Base-by-base conservation (phyloP, 2,888 invertebrate genomes). In the Prostheceraeus crozeri region DNA sequence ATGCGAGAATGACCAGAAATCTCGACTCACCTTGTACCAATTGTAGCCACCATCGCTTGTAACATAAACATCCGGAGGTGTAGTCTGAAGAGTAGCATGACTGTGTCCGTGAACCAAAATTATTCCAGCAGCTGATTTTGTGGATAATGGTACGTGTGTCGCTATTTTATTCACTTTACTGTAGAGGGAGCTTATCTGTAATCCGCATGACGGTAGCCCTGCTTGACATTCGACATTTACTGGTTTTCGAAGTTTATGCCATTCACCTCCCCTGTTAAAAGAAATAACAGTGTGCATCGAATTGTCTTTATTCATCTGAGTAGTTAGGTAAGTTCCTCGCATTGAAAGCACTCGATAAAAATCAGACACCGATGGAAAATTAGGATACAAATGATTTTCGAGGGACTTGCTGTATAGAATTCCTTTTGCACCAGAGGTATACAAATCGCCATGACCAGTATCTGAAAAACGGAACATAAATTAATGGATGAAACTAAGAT, bases 21-120 rank as follows among this genome's bases (percentile, higher is more conserved):
- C n/a, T n/a, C n/a, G n/a, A 16, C 28, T 35, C 62, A 72, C 72
- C 68, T 68, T 65, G 40, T 63, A 67, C 72, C 74, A 76, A 21
- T 64, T 67, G 63, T 75, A 75, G 27, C 76, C 76, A 14, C 76
- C 76, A 68, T 76, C 72, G 62, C 67, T 69, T 0, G 73, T 68
- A 3, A 76, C 65, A 65, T 65, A 76, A 19, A 76, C 74, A 66
- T 74, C 73, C 21, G 75, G 71, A 3, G 40, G 16, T 1, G 72
- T 69, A 14, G 65, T 71, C 64, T 75, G 73, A 14, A 74, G 65
- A 4, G 71, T 65, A 40, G 71, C 70, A 21, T 72, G 74, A 3
- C 72, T 69, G 65, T 75, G 74, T 63, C 70, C 76, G 67, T 75
- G 75, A 3, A 69, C 74, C 10, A 75, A 58, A 35, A 75, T 68